Percentiles rank a stretch among this genome's conserved stretches.
phyloP scores from a whole-genome alignment of 2,113 vertebrate species.

The Oceanites oceanicus region DNA sequence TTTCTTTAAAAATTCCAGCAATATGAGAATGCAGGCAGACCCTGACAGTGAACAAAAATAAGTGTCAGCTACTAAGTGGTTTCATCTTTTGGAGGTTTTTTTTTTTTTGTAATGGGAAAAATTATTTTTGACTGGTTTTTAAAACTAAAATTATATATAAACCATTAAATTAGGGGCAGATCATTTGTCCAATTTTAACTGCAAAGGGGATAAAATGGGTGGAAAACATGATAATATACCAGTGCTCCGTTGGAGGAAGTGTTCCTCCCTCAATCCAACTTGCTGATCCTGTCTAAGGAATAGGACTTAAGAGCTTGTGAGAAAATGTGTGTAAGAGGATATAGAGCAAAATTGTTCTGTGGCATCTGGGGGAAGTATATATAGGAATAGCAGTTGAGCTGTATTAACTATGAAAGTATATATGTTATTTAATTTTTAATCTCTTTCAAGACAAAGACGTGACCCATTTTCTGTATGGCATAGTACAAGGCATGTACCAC shows the following conservation, averaged over 20 bases:
- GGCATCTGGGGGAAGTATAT: not conserved
- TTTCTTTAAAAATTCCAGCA: constrained; percentile 66
- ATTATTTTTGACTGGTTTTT: constrained; percentile 35
- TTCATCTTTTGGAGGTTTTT: constrained; percentile 18
- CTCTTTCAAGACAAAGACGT: not conserved
- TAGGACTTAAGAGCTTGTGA: constrained; percentile 22
- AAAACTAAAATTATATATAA: constrained; percentile 44
- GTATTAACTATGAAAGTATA: not conserved
- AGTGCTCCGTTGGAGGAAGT: not conserved
- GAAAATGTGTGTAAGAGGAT: constrained; percentile 46
- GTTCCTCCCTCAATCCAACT: constrained; percentile 27
- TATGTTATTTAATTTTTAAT: not conserved
- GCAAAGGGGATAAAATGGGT: constrained; percentile 37
- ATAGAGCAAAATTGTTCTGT: constrained; percentile 30
- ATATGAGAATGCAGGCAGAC: constrained; percentile 53
- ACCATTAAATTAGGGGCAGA: constrained; percentile 37
- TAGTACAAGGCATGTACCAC: not conserved
- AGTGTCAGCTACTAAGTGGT: constrained; percentile 58
- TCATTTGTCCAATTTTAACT: constrained; percentile 39
- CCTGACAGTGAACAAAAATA: constrained; percentile 52
- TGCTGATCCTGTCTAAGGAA: constrained; percentile 34
- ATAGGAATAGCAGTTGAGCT: not conserved
- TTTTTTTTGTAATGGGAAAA: constrained; percentile 40
- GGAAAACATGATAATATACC: constrained; percentile 56
- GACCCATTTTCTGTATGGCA: not conserved